Percentiles rank a stretch among this genome's conserved stretches.
phyloP scores from a whole-genome alignment of 2,797 vertebrate genomes.

The Pitangus sulphuratus region DNA sequence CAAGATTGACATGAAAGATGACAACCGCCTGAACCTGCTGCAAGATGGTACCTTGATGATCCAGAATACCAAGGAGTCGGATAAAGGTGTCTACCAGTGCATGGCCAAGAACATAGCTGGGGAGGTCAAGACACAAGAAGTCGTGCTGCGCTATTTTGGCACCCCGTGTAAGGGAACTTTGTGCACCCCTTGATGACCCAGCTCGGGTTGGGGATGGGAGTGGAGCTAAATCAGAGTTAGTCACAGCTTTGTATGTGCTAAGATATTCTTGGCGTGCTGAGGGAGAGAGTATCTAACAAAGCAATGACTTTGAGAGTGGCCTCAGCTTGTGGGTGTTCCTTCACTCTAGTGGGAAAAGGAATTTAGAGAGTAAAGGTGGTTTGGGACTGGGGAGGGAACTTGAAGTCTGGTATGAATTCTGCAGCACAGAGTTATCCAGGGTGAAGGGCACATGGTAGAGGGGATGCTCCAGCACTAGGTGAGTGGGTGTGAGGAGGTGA shows the following conservation, averaged over 20 bases:
- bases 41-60: conserved; percentile 78
- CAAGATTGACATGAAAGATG: conserved; percentile 74
- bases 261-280: background rate
- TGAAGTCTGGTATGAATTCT: background rate
- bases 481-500: background rate
- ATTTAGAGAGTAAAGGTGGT: too few species aligned
- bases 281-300: background rate
- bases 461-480: background rate
- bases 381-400: background rate
- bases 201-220: background rate
- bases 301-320: background rate
- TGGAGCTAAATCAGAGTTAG: background rate
- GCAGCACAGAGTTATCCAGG: background rate
- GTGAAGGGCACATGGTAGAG: accelerated
- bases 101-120: conserved; percentile 78
- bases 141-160: conserved; percentile 70
- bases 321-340: background rate
- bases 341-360: background rate
- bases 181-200: background rate
- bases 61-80: conserved; percentile 76
- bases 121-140: conserved; percentile 75
- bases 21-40: conserved; percentile 73
- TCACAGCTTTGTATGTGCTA: background rate
- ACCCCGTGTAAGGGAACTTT: conserved; percentile 58
- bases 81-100: conserved; percentile 78